Evolutionary conservation across 2,888 invertebrate species (phyloP), one percentile per base, ranked within the genome.

Genomic region (Pinctada fucata): DNA sequence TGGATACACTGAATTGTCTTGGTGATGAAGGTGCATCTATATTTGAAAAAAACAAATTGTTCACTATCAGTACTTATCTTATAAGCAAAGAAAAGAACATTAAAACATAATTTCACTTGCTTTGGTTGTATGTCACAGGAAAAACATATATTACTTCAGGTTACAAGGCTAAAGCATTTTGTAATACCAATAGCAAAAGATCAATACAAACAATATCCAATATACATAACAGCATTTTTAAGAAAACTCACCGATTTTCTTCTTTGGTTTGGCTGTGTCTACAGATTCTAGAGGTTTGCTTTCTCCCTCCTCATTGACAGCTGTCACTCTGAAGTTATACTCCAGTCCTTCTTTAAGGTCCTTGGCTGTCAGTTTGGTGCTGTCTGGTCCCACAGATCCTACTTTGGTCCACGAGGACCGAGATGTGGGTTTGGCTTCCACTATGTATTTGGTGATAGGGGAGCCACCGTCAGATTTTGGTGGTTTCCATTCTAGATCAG

Each of bases 391-490:
- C 6, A 82, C 80, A 79, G 84, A 80, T 67, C 88, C 87, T 49
- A 88, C 86, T 16, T 85, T 83, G 1, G 86, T 87, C 90, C 90
- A 91, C 58, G 84, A 88, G 58, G 84, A 85, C 51, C 87, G 82
- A 71, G 83, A 84, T 70, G 87, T 87, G 45, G 85, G 85, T 72
- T 83, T 90, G 85, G 96, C 96, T 83, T 92, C 92, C 13, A 93
- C 82, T 63, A 92, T 76, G 85, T 92, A 93, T 1, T 89, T 86
- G 31, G 87, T 89, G 68, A 93, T 83, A 0, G 85, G 87, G 13
- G 90, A 86, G 6, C 93, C 93, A 45, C 92, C 92, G 79, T 92
- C 91, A 64, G 85, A 81, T 45, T 87, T 86, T 68, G 92, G 92
- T 75, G 88, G 87, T 79, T 89, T 84, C 92, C 92, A 92, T 76